Evolutionary conservation across 2,113 vertebrate genomes (phyloP), one percentile per base, ranked within the genome.

Genomic region (human (Homo sapiens)): DNA sequence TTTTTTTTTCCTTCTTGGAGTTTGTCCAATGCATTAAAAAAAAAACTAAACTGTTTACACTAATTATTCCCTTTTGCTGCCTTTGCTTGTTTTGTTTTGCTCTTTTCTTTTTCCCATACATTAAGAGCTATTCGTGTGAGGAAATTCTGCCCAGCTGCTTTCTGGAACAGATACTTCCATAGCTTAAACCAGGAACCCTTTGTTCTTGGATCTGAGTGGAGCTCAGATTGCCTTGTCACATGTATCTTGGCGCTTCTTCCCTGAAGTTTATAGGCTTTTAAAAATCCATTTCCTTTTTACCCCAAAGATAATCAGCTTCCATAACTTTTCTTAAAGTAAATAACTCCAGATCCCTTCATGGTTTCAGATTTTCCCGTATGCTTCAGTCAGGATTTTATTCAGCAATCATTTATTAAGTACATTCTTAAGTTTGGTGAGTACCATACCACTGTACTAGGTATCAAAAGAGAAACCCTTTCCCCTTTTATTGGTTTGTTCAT

Each of bases 41-140:
- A 82, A 79, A 75, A 70, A 3, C 82, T 89, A 73, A 91, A 97
- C 97, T 66, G 10, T 98, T 98, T 98, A 97, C 93, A 95, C 97
- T 98, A 98, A 99, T 98, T 98, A 98, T 98, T 98, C 98, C 98
- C 98, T 98, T 98, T 98, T 98, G 98, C 98, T 98, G 97, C 95
- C 95, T 98, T 97, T 92, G 94, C 98, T 96, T 90, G 96, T 98
- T 98, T 98, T 98, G 98, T 97, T 98, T 98, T 94, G 76, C 97
- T 95, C 90, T 87, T 95, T 90, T 55, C 82, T 90, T 93, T 96
- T 93, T 43, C 94, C 98, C 98, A 98, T 99, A 99, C 98, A 96
- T 98, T 98, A 97, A 98, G 96, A 83, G 38, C 96, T 98, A 70
- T 94, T 89, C 61, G 35, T 98, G 97, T 97, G 83, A 98, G 98